Evolutionary conservation across 2,113 vertebrate species (phyloP).

Genomic region (Eubucco bourcierii): DNA sequence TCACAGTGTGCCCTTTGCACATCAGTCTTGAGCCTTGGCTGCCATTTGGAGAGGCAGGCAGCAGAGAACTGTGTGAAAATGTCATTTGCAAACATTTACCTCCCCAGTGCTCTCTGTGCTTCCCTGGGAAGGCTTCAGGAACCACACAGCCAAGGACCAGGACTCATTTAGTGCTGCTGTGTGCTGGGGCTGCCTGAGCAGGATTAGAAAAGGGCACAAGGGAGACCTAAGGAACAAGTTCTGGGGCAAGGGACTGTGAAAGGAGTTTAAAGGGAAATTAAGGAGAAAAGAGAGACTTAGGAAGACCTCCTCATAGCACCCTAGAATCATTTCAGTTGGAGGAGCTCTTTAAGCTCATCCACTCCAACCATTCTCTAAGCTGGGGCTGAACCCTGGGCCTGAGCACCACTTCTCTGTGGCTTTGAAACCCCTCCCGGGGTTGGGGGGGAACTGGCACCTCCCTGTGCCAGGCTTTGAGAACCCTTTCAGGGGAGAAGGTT

Average conservation of each 20-base stretch:
- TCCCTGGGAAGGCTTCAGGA: background rate
- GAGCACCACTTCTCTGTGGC: too few relatives aligned
- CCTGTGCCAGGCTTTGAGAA: too few relatives aligned
- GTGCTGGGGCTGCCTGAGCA: background rate
- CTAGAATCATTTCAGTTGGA: too few relatives aligned
- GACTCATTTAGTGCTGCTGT: accelerated
- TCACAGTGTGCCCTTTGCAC: background rate
- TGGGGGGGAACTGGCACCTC: too few relatives aligned
- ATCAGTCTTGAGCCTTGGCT: background rate
- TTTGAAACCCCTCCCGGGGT: too few relatives aligned
- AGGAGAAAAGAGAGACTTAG: background rate
- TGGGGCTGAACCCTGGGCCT: too few relatives aligned
- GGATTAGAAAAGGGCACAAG: background rate
- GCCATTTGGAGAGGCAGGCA: background rate
- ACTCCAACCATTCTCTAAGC: too few relatives aligned
- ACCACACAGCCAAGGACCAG: background rate
- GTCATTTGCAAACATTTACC: background rate
- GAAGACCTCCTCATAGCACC: background rate
- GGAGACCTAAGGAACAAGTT: background rate
- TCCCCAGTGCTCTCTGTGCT: background rate
- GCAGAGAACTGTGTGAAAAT: background rate
- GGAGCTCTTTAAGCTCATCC: too few relatives aligned
- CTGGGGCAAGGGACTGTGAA: background rate
- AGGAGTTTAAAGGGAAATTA: background rate
- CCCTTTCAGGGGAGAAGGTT: too few relatives aligned